A percentile compares a stretch with the other conserved stretches of the same genome.
Conservation (phyloP, 2,113 vertebrate genomes). For the Labrus mixtus region DNA sequence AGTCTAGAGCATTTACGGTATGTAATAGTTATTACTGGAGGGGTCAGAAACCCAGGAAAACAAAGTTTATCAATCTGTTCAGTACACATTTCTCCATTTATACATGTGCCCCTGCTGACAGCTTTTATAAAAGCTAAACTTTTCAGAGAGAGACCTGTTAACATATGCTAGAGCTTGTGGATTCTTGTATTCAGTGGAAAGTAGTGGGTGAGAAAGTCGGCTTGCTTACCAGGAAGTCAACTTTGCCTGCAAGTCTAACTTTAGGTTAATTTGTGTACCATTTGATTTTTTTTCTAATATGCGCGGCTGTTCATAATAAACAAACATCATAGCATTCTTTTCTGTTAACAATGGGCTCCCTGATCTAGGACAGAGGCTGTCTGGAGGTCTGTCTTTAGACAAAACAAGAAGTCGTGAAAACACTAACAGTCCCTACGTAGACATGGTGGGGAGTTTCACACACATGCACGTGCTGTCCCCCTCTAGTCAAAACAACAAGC, state of each 20-base stretch:
- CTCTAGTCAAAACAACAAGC: slow-evolving; percentile 68
- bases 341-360: slow-evolving; percentile 59
- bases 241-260: not conserved
- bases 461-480: slow-evolving; percentile 29
- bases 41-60: no score
- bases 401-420: slow-evolving; percentile 73
- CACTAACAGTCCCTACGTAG: slow-evolving; percentile 36
- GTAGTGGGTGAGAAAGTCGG: no score
- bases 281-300: slow-evolving; percentile 18
- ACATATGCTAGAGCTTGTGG: no score
- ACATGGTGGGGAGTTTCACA: slow-evolving; percentile 47
- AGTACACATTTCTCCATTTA: no score
- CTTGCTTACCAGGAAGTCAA: not conserved
- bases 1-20: no score
- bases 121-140: no score
- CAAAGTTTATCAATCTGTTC: no score
- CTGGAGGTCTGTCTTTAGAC: slow-evolving; percentile 59
- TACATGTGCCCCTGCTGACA: no score
- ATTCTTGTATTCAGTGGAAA: no score
- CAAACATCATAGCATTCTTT: slow-evolving; percentile 55
- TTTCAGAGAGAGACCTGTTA: no score
- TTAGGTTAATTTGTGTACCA: slow-evolving; percentile 5
- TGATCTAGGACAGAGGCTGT: slow-evolving; percentile 54
- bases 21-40: no score
- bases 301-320: slow-evolving; percentile 35